A percentile compares a stretch with the other conserved stretches of the same genome.
phyloP scores from a whole-genome alignment of 1,140 invertebrate species.

The Drosophila lacteicornis region DNA sequence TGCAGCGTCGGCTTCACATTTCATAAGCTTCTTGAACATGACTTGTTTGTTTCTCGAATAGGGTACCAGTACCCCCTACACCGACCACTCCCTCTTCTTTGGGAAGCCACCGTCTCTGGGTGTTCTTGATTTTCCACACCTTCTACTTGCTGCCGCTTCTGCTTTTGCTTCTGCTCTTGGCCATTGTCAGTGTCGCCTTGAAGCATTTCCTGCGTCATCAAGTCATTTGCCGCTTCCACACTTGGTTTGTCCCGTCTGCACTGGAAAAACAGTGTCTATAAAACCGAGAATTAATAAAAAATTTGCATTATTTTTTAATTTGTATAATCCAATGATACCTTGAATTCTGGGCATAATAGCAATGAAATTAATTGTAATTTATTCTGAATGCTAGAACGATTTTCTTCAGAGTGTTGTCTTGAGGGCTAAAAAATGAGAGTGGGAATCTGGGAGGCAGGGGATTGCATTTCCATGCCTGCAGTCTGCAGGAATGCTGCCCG shows the following conservation, averaged over 20 bases:
- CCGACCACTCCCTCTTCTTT: not conserved
- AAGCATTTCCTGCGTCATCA: slow-evolving; percentile 72
- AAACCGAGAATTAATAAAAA: not conserved
- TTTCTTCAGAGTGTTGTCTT: slow-evolving; percentile 18
- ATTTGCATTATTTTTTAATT: too few relatives aligned
- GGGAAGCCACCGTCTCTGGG: slow-evolving; percentile 23
- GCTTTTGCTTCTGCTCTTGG: slow-evolving; percentile 35
- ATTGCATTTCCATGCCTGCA: slow-evolving; percentile 51
- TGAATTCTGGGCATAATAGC: not conserved
- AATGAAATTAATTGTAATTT: slow-evolving; percentile 1
- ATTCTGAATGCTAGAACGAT: not conserved
- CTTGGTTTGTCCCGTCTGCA: slow-evolving; percentile 50
- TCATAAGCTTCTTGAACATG: slow-evolving; percentile 76
- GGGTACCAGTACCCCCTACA: not conserved
- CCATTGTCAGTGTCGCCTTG: slow-evolving; percentile 79
- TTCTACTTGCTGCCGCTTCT: slow-evolving; percentile 28
- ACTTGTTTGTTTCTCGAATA: slow-evolving; percentile 46
- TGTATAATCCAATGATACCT: not conserved
- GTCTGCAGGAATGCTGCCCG: slow-evolving; percentile 70
- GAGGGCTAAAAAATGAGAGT: slow-evolving; percentile 18
- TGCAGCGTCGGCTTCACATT: slow-evolving; percentile 65
- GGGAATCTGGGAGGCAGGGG: slow-evolving; percentile 33
- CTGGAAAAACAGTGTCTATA: not conserved
- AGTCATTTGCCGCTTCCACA: slow-evolving; percentile 70
- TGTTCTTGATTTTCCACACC: slow-evolving; percentile 60